Evolutionary conservation across 2,888 invertebrate genomes (phyloP).

Genomic region (Alsophila aescularia): DNA sequence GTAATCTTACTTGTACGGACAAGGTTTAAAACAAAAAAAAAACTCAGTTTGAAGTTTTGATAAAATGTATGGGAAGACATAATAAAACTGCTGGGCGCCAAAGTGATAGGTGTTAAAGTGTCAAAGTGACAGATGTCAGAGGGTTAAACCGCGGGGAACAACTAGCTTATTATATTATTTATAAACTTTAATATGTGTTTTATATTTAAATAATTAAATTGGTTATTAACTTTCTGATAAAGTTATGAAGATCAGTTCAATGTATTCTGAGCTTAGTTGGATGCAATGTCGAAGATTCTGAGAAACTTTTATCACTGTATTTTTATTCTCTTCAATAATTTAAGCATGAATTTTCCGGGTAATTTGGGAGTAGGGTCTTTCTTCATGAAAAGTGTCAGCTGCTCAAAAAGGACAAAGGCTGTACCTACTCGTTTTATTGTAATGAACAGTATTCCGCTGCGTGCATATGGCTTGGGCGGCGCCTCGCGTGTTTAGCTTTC

Average conservation of each 20-base stretch:
- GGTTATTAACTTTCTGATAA: neutral
- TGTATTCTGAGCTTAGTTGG: no score
- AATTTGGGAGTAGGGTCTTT: constrained; percentile 1
- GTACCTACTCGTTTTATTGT: constrained; percentile 55
- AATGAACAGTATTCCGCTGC: constrained; percentile 53
- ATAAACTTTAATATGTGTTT: neutral
- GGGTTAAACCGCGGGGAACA: no score
- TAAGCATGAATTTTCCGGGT: neutral
- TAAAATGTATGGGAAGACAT: no score
- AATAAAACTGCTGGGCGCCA: no score
- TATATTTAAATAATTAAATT: neutral
- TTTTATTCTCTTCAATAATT: neutral
- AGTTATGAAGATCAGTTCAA: neutral
- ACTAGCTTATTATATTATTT: no score
- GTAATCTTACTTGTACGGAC: no score
- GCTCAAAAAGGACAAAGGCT: constrained; percentile 38
- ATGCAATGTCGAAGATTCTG: no score
- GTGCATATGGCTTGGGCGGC: constrained; percentile 49
- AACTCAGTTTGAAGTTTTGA: no score
- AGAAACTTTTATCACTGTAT: no score
- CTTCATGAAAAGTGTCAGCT: constrained; percentile 25
- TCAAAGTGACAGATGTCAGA: no score
- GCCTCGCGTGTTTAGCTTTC: constrained; percentile 77
- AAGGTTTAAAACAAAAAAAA: no score
- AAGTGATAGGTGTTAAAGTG: no score